Evolutionary conservation across 2,888 invertebrate genomes (phyloP).

Genomic region (Oeneis ivallda): DNA sequence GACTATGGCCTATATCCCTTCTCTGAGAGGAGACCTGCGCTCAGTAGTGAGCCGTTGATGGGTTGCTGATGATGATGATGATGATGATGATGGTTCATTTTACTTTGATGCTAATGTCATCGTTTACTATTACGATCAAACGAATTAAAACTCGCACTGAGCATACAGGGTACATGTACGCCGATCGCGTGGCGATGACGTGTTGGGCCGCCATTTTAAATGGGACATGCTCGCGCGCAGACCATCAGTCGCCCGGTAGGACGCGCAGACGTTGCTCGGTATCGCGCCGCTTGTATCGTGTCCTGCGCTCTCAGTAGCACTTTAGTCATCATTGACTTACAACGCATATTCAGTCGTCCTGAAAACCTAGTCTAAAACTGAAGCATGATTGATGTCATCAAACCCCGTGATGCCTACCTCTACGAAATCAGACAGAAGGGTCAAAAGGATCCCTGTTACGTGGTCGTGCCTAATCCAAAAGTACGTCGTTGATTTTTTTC

Average conservation of each 20-base stretch:
- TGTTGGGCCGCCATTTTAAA: conserved; percentile 75
- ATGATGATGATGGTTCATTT: too few species aligned
- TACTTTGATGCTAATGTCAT: too few species aligned
- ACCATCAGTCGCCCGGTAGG: conserved; percentile 83
- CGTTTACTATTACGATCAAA: too few species aligned
- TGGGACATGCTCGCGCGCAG: conserved; percentile 79
- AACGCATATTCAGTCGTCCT: conserved; percentile 55
- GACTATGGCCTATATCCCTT: too few species aligned
- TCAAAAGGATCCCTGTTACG: conserved; percentile 84
- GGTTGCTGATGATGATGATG: too few species aligned
- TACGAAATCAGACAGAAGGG: conserved; percentile 86
- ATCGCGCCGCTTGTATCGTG: conserved; percentile 37
- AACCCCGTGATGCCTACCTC: conserved; percentile 80
- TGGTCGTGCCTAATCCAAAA: conserved; percentile 86
- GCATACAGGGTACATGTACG: conserved; percentile 76
- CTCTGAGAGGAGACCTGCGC: too few species aligned
- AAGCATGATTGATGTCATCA: conserved; percentile 73
- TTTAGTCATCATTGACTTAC: conserved; percentile 52
- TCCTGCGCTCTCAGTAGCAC: conserved; percentile 49
- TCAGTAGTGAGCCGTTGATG: too few species aligned
- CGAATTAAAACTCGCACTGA: too few species aligned
- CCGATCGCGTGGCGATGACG: conserved; percentile 74
- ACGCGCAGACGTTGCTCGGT: conserved; percentile 58
- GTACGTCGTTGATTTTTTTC: conserved; percentile 67
- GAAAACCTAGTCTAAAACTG: conserved; percentile 49